A percentile compares a stretch with the other conserved stretches of the same genome.
Evolutionary conservation across 2,797 vertebrate genomes (phyloP).

Genomic region (Apogon talboti): DNA sequence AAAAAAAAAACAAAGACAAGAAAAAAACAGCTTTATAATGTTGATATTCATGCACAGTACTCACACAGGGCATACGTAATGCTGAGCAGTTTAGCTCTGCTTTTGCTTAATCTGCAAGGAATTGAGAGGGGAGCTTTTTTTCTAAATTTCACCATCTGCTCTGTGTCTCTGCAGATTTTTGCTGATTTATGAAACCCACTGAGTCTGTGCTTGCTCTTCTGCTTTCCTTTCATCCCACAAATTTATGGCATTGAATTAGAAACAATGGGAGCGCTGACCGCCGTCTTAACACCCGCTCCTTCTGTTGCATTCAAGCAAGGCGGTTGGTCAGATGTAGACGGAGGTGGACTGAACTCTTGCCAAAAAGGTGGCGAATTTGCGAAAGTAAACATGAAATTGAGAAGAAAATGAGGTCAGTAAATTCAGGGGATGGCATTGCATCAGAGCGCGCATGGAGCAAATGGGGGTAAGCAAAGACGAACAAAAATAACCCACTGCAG

Average conservation of each 20-base stretch:
- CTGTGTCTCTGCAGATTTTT: slow-evolving; percentile 76
- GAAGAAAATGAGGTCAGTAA: slow-evolving; percentile 79
- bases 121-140: slow-evolving; percentile 59
- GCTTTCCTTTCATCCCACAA: slow-evolving; percentile 61
- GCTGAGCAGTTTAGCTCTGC: slow-evolving; percentile 63
- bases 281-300: slow-evolving; percentile 52
- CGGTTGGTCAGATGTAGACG: slow-evolving; percentile 36
- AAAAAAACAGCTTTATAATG: slow-evolving; percentile 42
- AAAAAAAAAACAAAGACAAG: too few relatives aligned
- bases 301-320: slow-evolving; percentile 46
- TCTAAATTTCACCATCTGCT: slow-evolving; percentile 77
- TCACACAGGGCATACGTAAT: slow-evolving; percentile 44
- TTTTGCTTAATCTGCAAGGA: slow-evolving; percentile 74
- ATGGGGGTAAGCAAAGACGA: slow-evolving; percentile 49
- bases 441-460: slow-evolving; percentile 54
- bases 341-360: slow-evolving; percentile 24
- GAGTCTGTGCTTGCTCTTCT: slow-evolving; percentile 48
- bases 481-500: slow-evolving; percentile 80
- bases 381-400: slow-evolving; percentile 69
- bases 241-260: slow-evolving; percentile 76
- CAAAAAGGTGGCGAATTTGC: slow-evolving; percentile 44
- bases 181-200: slow-evolving; percentile 79
- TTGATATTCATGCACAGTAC: slow-evolving; percentile 52
- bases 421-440: slow-evolving; percentile 66
- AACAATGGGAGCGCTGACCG: slow-evolving; percentile 66